These are phyloP conservation scores for Thalassophryne amazonica DNA, from an alignment of 2,797 vertebrate species.

Conservation along the genomic window DNA sequence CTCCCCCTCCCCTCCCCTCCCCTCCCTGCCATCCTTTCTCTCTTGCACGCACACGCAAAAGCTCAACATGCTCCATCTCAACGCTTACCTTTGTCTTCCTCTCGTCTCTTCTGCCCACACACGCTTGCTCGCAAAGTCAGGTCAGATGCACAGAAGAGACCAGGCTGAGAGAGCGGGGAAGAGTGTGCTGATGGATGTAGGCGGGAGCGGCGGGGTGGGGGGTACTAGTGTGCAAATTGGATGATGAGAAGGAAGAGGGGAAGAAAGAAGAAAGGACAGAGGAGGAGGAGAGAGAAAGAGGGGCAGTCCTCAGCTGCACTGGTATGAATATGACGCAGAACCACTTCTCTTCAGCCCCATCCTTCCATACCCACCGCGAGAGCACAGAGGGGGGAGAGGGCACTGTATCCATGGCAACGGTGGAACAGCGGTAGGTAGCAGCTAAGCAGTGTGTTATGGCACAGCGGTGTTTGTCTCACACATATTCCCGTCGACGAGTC, in stretches of 20 bases:
- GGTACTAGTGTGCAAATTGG: constrained; percentile 68
- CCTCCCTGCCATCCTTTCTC: constrained; percentile 9
- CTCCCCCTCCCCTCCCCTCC: background rate
- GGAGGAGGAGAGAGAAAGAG: constrained; percentile 19
- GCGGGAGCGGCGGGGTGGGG: constrained; percentile 47
- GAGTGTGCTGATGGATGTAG: constrained; percentile 66
- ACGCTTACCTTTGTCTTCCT: constrained; percentile 68
- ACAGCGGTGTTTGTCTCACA: constrained; percentile 45
- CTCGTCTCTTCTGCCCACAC: constrained; percentile 61
- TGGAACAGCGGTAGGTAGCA: constrained; percentile 78
- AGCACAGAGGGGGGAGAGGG: constrained; percentile 63
- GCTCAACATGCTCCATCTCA: constrained; percentile 33
- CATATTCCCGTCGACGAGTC: constrained; percentile 36
- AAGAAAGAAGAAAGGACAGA: constrained; percentile 17
- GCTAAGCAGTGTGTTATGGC: constrained; percentile 72
- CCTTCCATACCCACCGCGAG: constrained; percentile 72
- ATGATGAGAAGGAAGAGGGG: constrained; percentile 61
- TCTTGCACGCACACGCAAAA: constrained; percentile 36
- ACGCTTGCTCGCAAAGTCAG: constrained; percentile 62
- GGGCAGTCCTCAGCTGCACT: constrained; percentile 73
- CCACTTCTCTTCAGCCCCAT: constrained; percentile 67
- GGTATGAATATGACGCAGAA: constrained; percentile 85
- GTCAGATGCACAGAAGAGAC: constrained; percentile 66
- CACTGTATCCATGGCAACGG: constrained; percentile 87
- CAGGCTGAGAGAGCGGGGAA: constrained; percentile 35